phyloP scores from a whole-genome alignment of 1,140 invertebrate genomes.

The Microvelia longipes region DNA sequence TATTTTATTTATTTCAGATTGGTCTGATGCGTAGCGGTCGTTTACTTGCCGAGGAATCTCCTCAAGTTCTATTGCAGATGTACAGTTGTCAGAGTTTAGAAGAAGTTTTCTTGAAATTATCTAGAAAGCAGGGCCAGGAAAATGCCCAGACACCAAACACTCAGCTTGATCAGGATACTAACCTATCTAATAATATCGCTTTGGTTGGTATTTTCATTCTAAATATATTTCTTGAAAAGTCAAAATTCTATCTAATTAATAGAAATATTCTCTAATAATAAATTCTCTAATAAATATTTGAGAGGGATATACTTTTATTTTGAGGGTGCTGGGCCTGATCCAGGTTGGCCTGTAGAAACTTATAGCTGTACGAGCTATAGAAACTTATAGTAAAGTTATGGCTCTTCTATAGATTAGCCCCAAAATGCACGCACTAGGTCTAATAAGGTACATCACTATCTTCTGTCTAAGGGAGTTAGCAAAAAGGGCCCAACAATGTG shows the following conservation, averaged over 20 bases:
- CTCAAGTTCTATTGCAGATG: constrained; percentile 61
- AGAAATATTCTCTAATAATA: too few species aligned
- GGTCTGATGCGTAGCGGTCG: constrained; percentile 85
- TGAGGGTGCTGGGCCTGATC: too few species aligned
- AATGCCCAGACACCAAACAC: constrained; percentile 11
- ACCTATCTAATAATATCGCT: constrained; percentile 60
- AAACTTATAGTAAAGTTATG: too few species aligned
- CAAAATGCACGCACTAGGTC: too few species aligned
- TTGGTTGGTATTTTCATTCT: constrained; percentile 32
- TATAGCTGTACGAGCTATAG: too few species aligned
- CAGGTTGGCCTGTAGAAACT: too few species aligned
- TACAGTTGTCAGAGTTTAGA: constrained; percentile 74
- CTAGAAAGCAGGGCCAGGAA: constrained; percentile 32
- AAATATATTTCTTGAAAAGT: neutral
- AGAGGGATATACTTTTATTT: too few species aligned
- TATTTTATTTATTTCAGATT: constrained; percentile 54
- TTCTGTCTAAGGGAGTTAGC: too few species aligned
- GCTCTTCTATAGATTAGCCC: too few species aligned
- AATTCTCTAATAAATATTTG: too few species aligned
- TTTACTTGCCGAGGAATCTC: constrained; percentile 80
- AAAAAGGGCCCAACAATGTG: too few species aligned
- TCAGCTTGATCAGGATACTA: constrained; percentile 34
- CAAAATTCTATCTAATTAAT: neutral
- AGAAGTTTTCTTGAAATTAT: constrained; percentile 87
- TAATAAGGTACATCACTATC: too few species aligned